Percentiles rank a stretch among this genome's conserved stretches.
phyloP scores from a whole-genome alignment of 2,888 invertebrate genomes.

The Drosophila subquinaria region DNA sequence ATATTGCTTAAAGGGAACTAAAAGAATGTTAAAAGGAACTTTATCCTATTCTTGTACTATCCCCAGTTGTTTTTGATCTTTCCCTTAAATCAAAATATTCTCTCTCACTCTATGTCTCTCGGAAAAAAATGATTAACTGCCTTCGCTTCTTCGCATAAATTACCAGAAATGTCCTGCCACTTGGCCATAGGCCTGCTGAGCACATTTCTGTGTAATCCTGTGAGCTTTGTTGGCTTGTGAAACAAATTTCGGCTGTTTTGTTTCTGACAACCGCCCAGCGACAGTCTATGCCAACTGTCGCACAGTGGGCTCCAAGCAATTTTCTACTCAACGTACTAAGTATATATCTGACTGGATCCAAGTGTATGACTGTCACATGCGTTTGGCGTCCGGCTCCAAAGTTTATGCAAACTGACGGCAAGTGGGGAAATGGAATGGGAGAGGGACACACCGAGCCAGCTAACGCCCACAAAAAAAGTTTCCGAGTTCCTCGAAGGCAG shows the following conservation, averaged over 20 bases:
- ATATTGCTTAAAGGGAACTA: background rate
- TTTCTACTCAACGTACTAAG: background rate
- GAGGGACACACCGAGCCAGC: conserved; percentile 15
- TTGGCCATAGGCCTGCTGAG: conserved; percentile 69
- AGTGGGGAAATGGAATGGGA: background rate
- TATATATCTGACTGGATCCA: conserved; percentile 3
- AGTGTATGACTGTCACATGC: conserved; percentile 75
- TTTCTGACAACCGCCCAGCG: conserved; percentile 43
- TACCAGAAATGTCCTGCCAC: conserved; percentile 44
- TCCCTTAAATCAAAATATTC: conserved; percentile 7
- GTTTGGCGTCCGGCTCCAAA: conserved; percentile 67
- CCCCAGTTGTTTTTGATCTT: conserved; percentile 4
- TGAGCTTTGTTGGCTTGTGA: conserved; percentile 62
- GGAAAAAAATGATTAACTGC: conserved; percentile 66
- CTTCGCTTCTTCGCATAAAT: conserved; percentile 24
- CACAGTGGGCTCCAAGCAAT: conserved; percentile 48
- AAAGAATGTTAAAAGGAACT: background rate
- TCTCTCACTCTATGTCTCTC: background rate
- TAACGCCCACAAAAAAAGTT: conserved; percentile 70
- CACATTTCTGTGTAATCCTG: conserved; percentile 72
- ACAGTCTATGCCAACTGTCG: conserved; percentile 56
- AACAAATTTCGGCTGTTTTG: conserved; percentile 66
- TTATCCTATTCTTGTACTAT: background rate
- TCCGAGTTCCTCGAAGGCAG: conserved; percentile 45
- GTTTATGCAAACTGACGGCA: conserved; percentile 57